Percentiles rank a stretch among this genome's conserved stretches.
phyloP scores from a whole-genome alignment of 2,113 vertebrate species.

The Sitta europaea region DNA sequence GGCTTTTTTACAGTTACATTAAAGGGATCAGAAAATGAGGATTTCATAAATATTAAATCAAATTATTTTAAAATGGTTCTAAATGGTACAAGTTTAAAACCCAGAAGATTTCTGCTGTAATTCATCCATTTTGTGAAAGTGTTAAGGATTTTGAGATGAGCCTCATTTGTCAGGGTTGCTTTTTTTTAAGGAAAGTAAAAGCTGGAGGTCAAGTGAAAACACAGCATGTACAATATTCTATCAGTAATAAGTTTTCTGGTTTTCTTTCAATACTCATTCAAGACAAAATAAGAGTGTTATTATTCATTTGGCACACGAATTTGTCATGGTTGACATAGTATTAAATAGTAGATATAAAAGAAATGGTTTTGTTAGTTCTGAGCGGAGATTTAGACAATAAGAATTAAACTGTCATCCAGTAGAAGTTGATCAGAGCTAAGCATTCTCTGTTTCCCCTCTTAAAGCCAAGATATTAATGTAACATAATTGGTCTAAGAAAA shows the following conservation, averaged over 20 bases:
- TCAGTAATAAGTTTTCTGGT: not conserved
- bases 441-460: not conserved
- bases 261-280: too few relatives aligned
- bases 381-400: not conserved
- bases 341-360: not conserved
- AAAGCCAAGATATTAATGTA: not conserved
- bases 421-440: not conserved
- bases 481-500: not conserved
- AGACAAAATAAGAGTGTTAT: not conserved
- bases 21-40: not conserved
- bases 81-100: not conserved
- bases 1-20: not conserved
- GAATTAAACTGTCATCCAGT: not conserved
- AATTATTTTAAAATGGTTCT: not conserved
- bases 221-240: not conserved
- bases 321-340: not conserved
- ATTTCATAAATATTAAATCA: not conserved
- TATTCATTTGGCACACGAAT: not conserved
- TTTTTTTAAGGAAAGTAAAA: not conserved
- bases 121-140: not conserved
- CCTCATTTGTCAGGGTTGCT: not conserved
- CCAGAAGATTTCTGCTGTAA: not conserved
- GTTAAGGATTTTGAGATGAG: not conserved
- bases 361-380: not conserved
- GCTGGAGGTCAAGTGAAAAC: not conserved